Conservation (phyloP, 2,888 invertebrate species). For the Oscheius onirici region DNA sequence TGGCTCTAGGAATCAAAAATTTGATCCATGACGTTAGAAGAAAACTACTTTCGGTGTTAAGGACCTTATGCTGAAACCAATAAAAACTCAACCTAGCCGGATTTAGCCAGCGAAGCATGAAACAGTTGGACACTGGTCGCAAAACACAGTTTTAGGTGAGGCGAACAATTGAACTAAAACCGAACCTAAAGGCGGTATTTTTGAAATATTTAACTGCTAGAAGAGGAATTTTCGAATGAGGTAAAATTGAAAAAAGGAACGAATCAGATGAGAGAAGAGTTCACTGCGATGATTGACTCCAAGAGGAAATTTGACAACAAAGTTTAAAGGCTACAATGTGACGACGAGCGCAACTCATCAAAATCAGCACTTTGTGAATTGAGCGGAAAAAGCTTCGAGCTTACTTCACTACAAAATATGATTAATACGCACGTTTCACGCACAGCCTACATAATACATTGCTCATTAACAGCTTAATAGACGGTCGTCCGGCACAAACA, state of each 20-base stretch:
- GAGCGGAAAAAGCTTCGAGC: too few species aligned
- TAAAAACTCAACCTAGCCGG: conserved; percentile 13
- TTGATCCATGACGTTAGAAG: conserved; percentile 14
- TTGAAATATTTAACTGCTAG: background rate
- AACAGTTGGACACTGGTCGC: conserved; percentile 2
- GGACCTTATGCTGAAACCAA: conserved; percentile 3
- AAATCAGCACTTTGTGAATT: too few species aligned
- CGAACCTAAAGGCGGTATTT: too few species aligned
- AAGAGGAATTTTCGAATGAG: background rate
- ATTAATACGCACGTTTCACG: conserved; percentile 7
- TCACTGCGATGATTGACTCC: background rate
- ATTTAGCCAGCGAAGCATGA: conserved; percentile 17
- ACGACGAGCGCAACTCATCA: background rate
- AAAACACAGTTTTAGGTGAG: conserved; percentile 8
- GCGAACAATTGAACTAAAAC: too few species aligned
- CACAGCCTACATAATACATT: background rate
- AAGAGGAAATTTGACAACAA: background rate
- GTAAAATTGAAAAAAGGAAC: background rate
- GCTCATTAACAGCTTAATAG: background rate
- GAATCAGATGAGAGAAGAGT: too few species aligned
- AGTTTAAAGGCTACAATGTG: background rate
- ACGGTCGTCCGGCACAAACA: too few species aligned
- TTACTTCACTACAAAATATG: background rate
- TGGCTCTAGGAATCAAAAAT: conserved; percentile 15
- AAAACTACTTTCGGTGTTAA: too few species aligned